phyloP scores from a whole-genome alignment of 2,888 invertebrate genomes.

The Caenorhabditis zanzibari region DNA sequence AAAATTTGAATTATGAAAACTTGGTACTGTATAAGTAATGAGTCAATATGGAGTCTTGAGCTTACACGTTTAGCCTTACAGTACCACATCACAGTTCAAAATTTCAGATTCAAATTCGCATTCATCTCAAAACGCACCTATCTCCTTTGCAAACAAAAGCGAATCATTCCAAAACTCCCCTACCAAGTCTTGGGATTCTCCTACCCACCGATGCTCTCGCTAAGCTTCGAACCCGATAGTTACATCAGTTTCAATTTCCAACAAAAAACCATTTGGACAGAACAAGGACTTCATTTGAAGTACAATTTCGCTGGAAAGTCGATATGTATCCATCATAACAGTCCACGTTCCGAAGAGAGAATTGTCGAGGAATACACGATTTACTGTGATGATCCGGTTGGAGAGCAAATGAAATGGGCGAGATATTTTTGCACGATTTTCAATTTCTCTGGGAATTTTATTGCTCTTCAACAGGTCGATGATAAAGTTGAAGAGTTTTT shows the following conservation, averaged over 20 bases:
- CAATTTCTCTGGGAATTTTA: not conserved
- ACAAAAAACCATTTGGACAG: too few relatives aligned
- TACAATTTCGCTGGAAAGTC: too few relatives aligned
- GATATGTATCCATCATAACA: too few relatives aligned
- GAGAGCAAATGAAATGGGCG: not conserved
- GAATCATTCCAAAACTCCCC: not conserved
- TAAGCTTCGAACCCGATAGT: not conserved
- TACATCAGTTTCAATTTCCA: too few relatives aligned
- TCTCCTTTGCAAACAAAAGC: not conserved
- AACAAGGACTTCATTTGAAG: too few relatives aligned
- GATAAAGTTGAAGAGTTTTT: too few relatives aligned
- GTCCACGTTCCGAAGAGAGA: not conserved
- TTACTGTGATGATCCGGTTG: not conserved
- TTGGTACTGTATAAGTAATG: too few relatives aligned
- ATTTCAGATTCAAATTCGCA: not conserved
- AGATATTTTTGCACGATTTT: not conserved
- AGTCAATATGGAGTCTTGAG: too few relatives aligned
- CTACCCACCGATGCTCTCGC: not conserved
- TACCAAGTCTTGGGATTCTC: not conserved
- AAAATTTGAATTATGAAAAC: too few relatives aligned
- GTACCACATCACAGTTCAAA: too few relatives aligned
- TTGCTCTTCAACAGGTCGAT: too few relatives aligned
- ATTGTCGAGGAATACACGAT: not conserved
- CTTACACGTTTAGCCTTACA: too few relatives aligned
- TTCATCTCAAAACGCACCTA: not conserved